Evolutionary conservation across 1,140 invertebrate genomes (phyloP), one percentile per base, ranked within the genome.

Genomic region (Caerostris extrusa): DNA sequence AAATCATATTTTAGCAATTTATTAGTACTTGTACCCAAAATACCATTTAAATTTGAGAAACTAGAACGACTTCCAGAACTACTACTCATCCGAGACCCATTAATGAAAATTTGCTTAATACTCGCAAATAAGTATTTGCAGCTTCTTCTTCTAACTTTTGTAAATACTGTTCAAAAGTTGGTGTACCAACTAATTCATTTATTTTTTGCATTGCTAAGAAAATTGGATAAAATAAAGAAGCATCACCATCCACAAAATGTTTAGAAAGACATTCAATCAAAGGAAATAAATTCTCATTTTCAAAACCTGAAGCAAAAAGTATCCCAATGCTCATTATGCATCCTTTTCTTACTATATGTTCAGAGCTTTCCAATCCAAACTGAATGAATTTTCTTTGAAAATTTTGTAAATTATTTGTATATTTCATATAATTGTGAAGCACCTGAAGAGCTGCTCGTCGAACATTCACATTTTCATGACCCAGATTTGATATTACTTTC

Each of bases 151-250:
- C 92, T 34, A 95, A 17, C 58, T 90, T 90, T 34, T 95, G 91
- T 50, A 95, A 56, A 91, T 95, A 94, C 6, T 53, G 53, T 19
- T 93, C 81, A 93, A 94, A 94, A 17, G 82, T 89, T 17, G 71
- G 12, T 10, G 77, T 12, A 57, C 95, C 95, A n/a, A 95, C 64
- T 17, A 95, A 67, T 10, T 94, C 77, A 61, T 95, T 91, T 3
- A 95, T 88, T 92, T 95, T 94, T 93, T 95, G 94, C 87, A 95
- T 87, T 4, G 95, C 95, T 64, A 95, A 61, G 87, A 94, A 95
- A 67, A 95, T 94, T 8, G 95, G 93, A 94, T 95, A 95, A 88
- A 95, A 95, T 17, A 95, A 57, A 34, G 93, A 77, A n/a, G 94
- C 86, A 85, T 95, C 94, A 10, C 95, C 93, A 71, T 94, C 67